Evolutionary conservation across 2,797 vertebrate species (phyloP).

Genomic region (Microctenopoma lineatum): DNA sequence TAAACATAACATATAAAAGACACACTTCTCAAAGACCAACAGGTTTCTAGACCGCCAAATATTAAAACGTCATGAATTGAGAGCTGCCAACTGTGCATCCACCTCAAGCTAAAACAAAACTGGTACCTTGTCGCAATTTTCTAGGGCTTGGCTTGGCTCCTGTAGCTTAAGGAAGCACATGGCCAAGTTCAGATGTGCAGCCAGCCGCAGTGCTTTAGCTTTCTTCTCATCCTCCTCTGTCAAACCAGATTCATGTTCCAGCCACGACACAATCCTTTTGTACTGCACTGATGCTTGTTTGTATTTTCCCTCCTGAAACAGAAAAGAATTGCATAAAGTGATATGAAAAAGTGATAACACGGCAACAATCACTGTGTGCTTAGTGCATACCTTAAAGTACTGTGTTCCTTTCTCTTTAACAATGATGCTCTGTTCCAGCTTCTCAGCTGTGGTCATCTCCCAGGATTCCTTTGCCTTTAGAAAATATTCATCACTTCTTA

Average conservation of each 20-base stretch:
- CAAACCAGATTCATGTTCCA: slow-evolving; percentile 91
- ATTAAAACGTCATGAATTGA: background rate
- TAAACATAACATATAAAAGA: background rate
- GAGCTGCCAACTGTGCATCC: background rate
- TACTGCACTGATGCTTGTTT: slow-evolving; percentile 93
- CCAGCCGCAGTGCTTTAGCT: slow-evolving; percentile 88
- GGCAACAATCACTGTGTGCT: slow-evolving; percentile 1
- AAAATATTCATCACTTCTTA: slow-evolving; percentile 12
- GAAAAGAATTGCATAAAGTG: slow-evolving; percentile 17
- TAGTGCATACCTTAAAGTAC: slow-evolving; percentile 90
- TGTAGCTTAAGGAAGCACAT: slow-evolving; percentile 96
- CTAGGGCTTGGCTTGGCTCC: slow-evolving; percentile 87
- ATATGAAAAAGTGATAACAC: background rate
- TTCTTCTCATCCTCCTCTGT: slow-evolving; percentile 85
- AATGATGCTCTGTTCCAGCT: slow-evolving; percentile 92
- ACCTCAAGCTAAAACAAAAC: slow-evolving; percentile 48
- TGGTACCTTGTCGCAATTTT: slow-evolving; percentile 94
- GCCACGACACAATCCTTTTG: slow-evolving; percentile 95
- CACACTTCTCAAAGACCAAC: background rate
- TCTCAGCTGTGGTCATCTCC: slow-evolving; percentile 94
- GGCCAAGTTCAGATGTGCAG: slow-evolving; percentile 94
- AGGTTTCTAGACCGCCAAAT: background rate
- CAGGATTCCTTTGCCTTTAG: slow-evolving; percentile 95
- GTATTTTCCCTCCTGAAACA: slow-evolving; percentile 90
- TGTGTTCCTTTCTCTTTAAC: slow-evolving; percentile 96